These are phyloP conservation scores for Agrotis ipsilon DNA, from an alignment of 2,888 invertebrate genomes.

Conservation along the genomic window DNA sequence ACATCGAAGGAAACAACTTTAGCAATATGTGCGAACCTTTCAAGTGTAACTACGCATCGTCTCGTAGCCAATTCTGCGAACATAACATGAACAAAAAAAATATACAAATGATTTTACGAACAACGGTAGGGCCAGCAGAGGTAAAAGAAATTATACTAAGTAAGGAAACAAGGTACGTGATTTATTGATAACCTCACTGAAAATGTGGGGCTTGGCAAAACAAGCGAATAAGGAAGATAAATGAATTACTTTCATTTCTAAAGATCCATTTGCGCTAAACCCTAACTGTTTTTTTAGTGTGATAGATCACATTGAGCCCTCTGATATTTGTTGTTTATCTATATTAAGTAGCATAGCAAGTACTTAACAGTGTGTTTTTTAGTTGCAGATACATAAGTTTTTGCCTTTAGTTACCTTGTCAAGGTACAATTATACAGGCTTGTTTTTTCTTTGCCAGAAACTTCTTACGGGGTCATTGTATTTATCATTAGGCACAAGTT, in stretches of 20 bases:
- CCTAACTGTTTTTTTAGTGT: constrained; percentile 69
- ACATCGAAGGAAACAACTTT: constrained; percentile 46
- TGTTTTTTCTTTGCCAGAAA: too few species aligned
- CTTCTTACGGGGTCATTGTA: too few species aligned
- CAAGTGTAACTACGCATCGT: constrained; percentile 47
- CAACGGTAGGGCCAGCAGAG: constrained; percentile 74
- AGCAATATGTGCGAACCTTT: constrained; percentile 42
- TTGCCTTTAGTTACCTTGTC: constrained; percentile 3
- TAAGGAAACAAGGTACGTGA: constrained; percentile 85
- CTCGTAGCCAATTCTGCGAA: constrained; percentile 64
- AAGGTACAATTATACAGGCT: too few species aligned
- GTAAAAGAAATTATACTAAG: constrained; percentile 82
- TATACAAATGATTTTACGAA: constrained; percentile 77
- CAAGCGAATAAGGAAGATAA: constrained; percentile 87
- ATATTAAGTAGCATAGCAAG: constrained; percentile 46
- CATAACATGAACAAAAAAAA: constrained; percentile 64
- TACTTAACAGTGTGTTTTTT: constrained; percentile 43
- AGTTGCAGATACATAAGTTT: constrained; percentile 4
- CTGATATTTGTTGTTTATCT: constrained; percentile 55
- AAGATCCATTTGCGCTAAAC: constrained; percentile 74
- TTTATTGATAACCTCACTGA: constrained; percentile 84
- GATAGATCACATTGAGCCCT: constrained; percentile 61
- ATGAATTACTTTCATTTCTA: constrained; percentile 85
- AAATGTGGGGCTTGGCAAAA: constrained; percentile 82
- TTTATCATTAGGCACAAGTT: too few species aligned